Conservation (phyloP, 2,888 invertebrate genomes). For the Chrysolina haemoptera region DNA sequence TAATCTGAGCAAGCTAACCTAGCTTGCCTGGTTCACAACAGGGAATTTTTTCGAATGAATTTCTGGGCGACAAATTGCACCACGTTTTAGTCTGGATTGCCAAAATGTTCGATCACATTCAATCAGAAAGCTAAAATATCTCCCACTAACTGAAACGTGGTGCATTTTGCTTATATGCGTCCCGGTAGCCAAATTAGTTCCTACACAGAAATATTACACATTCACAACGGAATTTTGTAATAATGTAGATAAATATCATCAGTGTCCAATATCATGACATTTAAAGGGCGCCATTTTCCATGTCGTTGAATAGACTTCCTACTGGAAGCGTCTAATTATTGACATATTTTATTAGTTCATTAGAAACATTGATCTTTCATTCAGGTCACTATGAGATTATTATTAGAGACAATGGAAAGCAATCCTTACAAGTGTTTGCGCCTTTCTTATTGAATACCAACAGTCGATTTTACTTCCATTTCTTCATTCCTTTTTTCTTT, state of each 20-base stretch:
- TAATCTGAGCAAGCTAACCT: no score
- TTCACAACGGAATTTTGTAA: conserved; percentile 31
- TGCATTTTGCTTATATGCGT: no score
- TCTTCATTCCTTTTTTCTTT: no score
- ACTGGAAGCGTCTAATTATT: conserved; percentile 47
- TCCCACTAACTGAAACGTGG: no score
- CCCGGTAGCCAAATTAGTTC: conserved; percentile 1
- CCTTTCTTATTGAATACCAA: no score
- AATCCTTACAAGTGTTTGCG: neutral
- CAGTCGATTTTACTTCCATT: no score
- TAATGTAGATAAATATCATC: conserved; percentile 48
- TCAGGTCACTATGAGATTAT: conserved; percentile 2
- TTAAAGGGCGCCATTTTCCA: conserved; percentile 62
- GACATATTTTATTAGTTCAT: conserved; percentile 36
- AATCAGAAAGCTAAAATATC: no score
- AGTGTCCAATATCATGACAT: conserved; percentile 59
- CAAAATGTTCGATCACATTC: no score
- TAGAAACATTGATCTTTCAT: conserved; percentile 19
- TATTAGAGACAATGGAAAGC: neutral
- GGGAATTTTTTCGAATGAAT: no score
- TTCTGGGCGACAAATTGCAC: no score
- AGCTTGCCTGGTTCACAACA: no score
- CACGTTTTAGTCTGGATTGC: no score
- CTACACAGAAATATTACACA: neutral
- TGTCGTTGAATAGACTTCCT: conserved; percentile 50